Percentiles rank a stretch among this genome's conserved stretches.
These are phyloP conservation scores for Allophyes oxyacanthae DNA, from an alignment of 2,888 invertebrate species.

Conservation along the genomic window DNA sequence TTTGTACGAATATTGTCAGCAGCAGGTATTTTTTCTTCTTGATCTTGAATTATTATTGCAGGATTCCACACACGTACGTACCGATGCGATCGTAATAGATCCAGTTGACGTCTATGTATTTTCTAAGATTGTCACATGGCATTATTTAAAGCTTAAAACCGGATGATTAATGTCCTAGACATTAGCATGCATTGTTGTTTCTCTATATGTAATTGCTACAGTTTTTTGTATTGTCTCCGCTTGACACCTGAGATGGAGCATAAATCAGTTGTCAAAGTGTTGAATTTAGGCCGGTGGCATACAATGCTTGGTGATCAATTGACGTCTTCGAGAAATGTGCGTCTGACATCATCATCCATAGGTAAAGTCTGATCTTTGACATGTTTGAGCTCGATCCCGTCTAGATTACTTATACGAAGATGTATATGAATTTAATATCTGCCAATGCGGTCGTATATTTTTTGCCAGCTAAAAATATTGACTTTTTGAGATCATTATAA, in stretches of 20 bases:
- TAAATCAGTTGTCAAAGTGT: conserved; percentile 86
- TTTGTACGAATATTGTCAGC: conserved; percentile 68
- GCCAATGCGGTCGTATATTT: conserved; percentile 59
- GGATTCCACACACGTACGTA: conserved; percentile 61
- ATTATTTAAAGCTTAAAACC: conserved; percentile 70
- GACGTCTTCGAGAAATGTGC: conserved; percentile 69
- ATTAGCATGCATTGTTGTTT: conserved; percentile 76
- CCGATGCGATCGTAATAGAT: conserved; percentile 62
- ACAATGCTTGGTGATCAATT: conserved; percentile 79
- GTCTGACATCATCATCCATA: conserved; percentile 77
- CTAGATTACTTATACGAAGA: conserved; percentile 67
- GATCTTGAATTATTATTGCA: conserved; percentile 63
- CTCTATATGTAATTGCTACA: conserved; percentile 77
- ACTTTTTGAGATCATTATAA: conserved; percentile 70
- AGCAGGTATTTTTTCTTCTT: conserved; percentile 61
- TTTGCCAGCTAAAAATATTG: conserved; percentile 65
- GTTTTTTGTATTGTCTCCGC: conserved; percentile 74
- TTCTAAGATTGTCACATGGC: conserved; percentile 70
- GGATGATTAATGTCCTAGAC: conserved; percentile 78
- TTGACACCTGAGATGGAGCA: conserved; percentile 82
- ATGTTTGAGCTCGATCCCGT: conserved; percentile 66
- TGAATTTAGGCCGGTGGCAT: conserved; percentile 75
- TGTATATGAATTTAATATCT: conserved; percentile 60
- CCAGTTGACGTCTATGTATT: conserved; percentile 65
- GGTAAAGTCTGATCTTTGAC: conserved; percentile 70